Conservation (phyloP, 2,888 invertebrate species). For the Autographa pulchrina region DNA sequence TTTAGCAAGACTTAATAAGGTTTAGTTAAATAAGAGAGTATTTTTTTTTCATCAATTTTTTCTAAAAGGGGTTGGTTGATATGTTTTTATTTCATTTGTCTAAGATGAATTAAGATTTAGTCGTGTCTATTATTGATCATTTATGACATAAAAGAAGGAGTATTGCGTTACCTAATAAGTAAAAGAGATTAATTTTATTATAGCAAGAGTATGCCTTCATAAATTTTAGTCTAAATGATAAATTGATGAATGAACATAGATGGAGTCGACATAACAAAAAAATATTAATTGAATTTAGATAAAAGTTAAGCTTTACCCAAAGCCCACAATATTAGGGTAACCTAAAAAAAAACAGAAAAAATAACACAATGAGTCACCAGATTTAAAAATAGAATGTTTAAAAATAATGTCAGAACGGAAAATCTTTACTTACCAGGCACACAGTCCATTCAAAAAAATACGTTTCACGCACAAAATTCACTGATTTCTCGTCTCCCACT, state of each 20-base stretch:
- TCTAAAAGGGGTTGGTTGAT: too few relatives aligned
- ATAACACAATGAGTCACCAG: constrained; percentile 11
- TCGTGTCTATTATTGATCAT: too few relatives aligned
- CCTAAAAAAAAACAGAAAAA: constrained; percentile 14
- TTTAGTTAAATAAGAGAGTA: too few relatives aligned
- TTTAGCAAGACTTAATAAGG: too few relatives aligned
- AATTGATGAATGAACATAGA: not conserved
- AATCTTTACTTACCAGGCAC: constrained; percentile 78
- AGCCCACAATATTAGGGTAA: constrained; percentile 12
- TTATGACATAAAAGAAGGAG: not conserved
- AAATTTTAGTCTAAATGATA: not conserved
- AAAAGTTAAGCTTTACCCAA: not conserved
- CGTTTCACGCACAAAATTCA: constrained; percentile 41
- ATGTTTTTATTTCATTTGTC: too few relatives aligned
- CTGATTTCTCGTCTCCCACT: constrained; percentile 20
- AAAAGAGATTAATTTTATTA: not conserved
- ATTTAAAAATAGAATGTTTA: constrained; percentile 66
- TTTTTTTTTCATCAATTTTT: too few relatives aligned
- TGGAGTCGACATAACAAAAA: not conserved
- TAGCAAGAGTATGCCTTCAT: not conserved
- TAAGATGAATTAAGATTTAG: too few relatives aligned
- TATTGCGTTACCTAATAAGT: not conserved
- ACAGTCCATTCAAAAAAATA: constrained; percentile 45
- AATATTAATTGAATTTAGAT: not conserved
- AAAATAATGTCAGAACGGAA: constrained; percentile 65